Conservation (phyloP, 2,113 vertebrate species). For the Malurus cyaneus region DNA sequence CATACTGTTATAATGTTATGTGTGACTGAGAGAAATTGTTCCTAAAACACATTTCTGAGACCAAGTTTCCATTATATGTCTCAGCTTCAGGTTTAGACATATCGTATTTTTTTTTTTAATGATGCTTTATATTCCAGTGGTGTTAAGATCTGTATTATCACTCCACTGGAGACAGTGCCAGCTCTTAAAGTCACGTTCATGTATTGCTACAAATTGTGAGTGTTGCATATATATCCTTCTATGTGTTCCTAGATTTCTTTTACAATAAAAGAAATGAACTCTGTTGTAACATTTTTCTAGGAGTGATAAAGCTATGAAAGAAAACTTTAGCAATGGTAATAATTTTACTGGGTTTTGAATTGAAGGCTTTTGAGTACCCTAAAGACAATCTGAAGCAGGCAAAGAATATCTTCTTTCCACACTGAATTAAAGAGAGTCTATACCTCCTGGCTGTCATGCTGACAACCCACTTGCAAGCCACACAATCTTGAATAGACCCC, state of each 20-base stretch:
- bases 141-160: background rate
- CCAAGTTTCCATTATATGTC: background rate
- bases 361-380: background rate
- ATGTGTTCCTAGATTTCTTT: background rate
- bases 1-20: background rate
- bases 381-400: background rate
- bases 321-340: background rate
- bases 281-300: background rate
- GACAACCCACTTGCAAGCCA: rapidly evolving
- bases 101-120: background rate
- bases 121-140: background rate
- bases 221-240: background rate
- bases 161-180: background rate
- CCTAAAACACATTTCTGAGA: background rate
- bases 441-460: background rate
- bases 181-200: background rate
- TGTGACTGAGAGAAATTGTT: background rate
- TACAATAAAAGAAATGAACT: background rate
- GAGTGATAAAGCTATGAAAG: background rate
- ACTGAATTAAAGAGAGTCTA: background rate
- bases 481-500: background rate
- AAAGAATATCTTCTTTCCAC: background rate
- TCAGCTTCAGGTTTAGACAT: background rate
- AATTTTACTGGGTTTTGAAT: background rate
- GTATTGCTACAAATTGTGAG: background rate